phyloP scores from a whole-genome alignment of 2,888 invertebrate species.

The Nymphalis urticae region DNA sequence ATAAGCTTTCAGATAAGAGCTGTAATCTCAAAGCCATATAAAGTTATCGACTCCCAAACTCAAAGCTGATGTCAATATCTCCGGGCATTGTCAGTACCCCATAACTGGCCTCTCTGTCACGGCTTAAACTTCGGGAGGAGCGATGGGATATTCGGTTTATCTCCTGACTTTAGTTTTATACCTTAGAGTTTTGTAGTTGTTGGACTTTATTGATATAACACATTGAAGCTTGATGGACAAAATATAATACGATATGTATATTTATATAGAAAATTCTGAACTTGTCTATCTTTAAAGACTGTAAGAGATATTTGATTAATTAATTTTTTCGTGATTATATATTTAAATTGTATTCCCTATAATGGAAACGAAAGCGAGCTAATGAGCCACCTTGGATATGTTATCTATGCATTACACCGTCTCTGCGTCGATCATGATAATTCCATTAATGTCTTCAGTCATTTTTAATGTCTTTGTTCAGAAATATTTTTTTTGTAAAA shows the following conservation, averaged over 20 bases:
- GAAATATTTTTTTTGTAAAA: too few species aligned
- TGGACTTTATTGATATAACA: constrained; percentile 1
- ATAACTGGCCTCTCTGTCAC: constrained; percentile 15
- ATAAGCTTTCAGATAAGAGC: neutral
- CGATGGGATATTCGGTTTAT: constrained; percentile 17
- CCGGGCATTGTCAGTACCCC: constrained; percentile 12
- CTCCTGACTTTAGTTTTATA: constrained; percentile 12
- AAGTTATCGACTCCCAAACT: constrained; percentile 3
- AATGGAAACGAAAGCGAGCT: too few species aligned
- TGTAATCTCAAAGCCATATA: constrained; percentile 2
- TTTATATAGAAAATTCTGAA: too few species aligned
- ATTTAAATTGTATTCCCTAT: too few species aligned
- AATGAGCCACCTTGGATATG: too few species aligned
- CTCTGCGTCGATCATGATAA: too few species aligned
- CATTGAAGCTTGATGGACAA: neutral
- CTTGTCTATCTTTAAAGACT: too few species aligned
- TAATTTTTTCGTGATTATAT: too few species aligned
- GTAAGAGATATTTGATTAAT: too few species aligned
- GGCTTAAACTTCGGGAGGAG: constrained; percentile 22
- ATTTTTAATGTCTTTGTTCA: too few species aligned
- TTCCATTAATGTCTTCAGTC: too few species aligned
- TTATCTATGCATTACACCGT: too few species aligned
- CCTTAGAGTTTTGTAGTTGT: constrained; percentile 1
- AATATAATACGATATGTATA: neutral
- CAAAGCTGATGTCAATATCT: constrained; percentile 14